Conservation (phyloP, 2,113 vertebrate genomes). For the Rousettus leschenaultii region DNA sequence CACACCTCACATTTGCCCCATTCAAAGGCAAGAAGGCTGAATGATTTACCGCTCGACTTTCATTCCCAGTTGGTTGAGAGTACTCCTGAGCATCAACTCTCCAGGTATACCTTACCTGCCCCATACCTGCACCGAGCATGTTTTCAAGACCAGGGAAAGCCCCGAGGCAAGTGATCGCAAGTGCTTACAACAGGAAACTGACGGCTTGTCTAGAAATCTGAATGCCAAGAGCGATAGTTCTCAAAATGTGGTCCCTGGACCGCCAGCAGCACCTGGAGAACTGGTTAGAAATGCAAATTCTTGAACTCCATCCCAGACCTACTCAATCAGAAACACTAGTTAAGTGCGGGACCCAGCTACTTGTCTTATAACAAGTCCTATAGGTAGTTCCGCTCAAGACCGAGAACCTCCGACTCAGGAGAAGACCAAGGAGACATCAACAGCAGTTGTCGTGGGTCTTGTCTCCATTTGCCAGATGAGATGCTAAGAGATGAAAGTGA, state of each 20-base stretch:
- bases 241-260: background rate
- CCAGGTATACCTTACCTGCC: background rate
- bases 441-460: accelerated
- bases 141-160: background rate
- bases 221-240: background rate
- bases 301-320: background rate
- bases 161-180: background rate
- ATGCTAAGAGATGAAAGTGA: background rate
- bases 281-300: background rate
- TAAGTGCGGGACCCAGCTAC: background rate
- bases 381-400: background rate
- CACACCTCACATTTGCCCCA: background rate
- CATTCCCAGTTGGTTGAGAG: background rate
- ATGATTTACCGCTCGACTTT: background rate
- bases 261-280: background rate
- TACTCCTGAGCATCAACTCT: background rate
- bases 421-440: background rate
- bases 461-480: background rate
- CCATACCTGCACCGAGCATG: background rate
- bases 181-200: background rate
- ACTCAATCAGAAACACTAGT: background rate
- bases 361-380: background rate
- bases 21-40: background rate
- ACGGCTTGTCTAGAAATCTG: background rate
- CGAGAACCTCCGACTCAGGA: background rate